Evolutionary conservation across 2,797 vertebrate genomes (phyloP), one percentile per base, ranked within the genome.

Genomic region (Scleropages formosus): DNA sequence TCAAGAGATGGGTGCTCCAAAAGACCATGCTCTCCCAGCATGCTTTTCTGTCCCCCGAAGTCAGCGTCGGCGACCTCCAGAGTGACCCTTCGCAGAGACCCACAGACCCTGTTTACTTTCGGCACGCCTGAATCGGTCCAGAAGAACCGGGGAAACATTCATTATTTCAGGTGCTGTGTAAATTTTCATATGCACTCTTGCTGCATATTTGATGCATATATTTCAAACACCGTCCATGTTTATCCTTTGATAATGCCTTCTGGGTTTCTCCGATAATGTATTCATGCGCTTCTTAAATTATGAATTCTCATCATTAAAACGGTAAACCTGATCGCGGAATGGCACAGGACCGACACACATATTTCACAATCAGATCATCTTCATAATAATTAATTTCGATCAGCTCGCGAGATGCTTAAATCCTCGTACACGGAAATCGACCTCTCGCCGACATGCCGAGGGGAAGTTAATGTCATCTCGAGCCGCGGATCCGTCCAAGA

Each of bases 391-490:
- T 87, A 75, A 88, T 81, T 74, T 84, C 75, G 78, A 75, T 75
- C 79, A 80, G 67, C 73, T 80, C 77, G 84, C 82, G 84, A 80
- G 77, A 86, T 74, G 78, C 79, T 75, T 77, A 85, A 79, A 80
- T 80, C 79, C 75, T 83, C 80, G 82, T 79, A 75, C 69, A 76
- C 73, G 72, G 79, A 76, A 74, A 76, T 80, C 78, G 78, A 80
- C 73, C 78, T 82, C 80, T 86, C 85, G 84, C 53, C 27, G 81
- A 80, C 75, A 80, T 81, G 76, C 80, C 75, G 78, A 72, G 80
- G 85, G 82, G 75, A 83, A 83, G 82, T 84, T 85, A 87, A 84
- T 87, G 82, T 87, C 77, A 82, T 83, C 80, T 83, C 84, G 85
- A 82, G 80, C 13, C 51, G 81, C 77, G 82, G 84, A 80, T 78